phyloP scores from a whole-genome alignment of 2,888 invertebrate species.

The Mythimna loreyi region DNA sequence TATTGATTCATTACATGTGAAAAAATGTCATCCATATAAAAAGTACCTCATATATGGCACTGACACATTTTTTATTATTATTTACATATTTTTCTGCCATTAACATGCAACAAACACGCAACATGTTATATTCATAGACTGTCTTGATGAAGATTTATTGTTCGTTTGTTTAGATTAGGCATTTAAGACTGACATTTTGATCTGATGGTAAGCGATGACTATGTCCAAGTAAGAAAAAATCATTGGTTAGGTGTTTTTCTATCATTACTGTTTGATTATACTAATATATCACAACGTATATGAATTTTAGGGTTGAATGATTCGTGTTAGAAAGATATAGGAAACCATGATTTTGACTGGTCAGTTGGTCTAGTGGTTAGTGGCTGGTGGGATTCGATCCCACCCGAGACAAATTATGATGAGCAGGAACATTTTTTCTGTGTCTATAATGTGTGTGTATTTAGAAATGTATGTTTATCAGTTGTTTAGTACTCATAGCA shows the following conservation, averaged over 20 bases:
- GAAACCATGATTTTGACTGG: too few relatives aligned
- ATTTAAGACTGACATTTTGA: neutral
- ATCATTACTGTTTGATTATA: neutral
- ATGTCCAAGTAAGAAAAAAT: neutral
- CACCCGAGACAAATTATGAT: too few relatives aligned
- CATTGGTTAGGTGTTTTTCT: neutral
- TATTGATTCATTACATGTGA: conserved; percentile 23
- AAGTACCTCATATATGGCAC: conserved; percentile 13
- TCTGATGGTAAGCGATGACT: conserved; percentile 9
- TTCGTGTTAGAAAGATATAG: too few relatives aligned
- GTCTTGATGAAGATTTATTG: conserved; percentile 29
- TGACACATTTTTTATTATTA: conserved; percentile 35
- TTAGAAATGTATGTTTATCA: too few relatives aligned
- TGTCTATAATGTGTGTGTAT: too few relatives aligned
- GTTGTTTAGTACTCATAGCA: too few relatives aligned
- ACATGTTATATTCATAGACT: neutral
- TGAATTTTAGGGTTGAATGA: too few relatives aligned
- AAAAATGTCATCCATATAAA: conserved; percentile 36
- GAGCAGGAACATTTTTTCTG: too few relatives aligned
- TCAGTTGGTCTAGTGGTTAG: too few relatives aligned
- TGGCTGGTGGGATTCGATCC: too few relatives aligned
- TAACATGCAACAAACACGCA: neutral
- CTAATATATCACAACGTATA: neutral
- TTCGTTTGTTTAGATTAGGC: neutral
- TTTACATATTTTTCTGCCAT: conserved; percentile 11